Evolutionary conservation across 2,113 vertebrate genomes (phyloP), one percentile per base, ranked within the genome.

Genomic region (Pagrus major): DNA sequence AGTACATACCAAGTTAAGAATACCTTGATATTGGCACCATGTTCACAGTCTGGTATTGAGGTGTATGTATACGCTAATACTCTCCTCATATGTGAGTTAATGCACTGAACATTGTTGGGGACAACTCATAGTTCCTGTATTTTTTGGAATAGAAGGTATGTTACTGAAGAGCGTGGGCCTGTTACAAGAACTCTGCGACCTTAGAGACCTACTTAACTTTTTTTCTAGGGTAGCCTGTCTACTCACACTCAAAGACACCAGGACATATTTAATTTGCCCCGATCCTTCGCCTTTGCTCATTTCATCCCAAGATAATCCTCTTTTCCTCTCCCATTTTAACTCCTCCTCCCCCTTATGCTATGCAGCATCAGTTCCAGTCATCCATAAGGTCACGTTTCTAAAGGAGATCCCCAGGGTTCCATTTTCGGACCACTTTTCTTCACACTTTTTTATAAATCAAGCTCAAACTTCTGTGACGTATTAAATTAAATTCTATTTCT

Each of bases 171-270:
- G 14, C 11, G 23, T 23, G 23, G 9, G 29, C 1, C 10, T 66
- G 16, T 46, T 15, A 56, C 35, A 80, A 59, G 29, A 46, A 11
- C 31, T 52, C 27, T 25, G 41, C 14, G 33, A 54, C 60, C 47
- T 89, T 49, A 81, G 86, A 92, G 78, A 86, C 9, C 44, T 47
- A 18, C 10, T 23, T 46, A 6, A 10, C 2, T 16, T 33, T 39
- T 21, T 44, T 93, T 93, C 93, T 95, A 96, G 95, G 96, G 96
- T 94, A 92, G 92, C 92, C 86, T 67, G 56, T 75, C 59, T 10
- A 10, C 76, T 87, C 29, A 85, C 89, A 92, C 64, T 71, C 31
- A 35, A 91, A 93, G 92, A 95, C 92, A 94, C 93, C 71, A 27
- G 0, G 11, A 46, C 60, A 61, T 72, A 35, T 79, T 78, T 64